phyloP scores from a whole-genome alignment of 1,140 invertebrate species.

The Drosophila elegans region DNA sequence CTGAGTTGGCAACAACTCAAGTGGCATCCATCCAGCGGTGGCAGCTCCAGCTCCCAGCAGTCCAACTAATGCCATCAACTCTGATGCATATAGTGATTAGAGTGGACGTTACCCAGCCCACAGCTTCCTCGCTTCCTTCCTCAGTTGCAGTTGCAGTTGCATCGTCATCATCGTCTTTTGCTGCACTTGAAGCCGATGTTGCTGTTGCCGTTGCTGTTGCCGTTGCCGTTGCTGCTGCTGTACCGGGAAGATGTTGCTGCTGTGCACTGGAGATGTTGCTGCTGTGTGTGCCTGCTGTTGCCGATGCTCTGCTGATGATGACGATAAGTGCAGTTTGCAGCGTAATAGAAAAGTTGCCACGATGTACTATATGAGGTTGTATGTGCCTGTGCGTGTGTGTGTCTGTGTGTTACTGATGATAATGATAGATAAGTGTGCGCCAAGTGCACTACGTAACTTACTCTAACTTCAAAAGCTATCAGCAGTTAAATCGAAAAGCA shows the following conservation, averaged over 20 bases:
- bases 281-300: slow-evolving; percentile 4
- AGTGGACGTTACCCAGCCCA: slow-evolving; percentile 66
- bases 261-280: slow-evolving; percentile 56
- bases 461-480: slow-evolving; percentile 81
- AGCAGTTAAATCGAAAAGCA: slow-evolving; percentile 83
- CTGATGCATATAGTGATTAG: slow-evolving; percentile 83
- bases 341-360: slow-evolving; percentile 78
- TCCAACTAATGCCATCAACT: slow-evolving; percentile 80
- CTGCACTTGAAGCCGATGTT: slow-evolving; percentile 34
- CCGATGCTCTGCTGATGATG: slow-evolving; percentile 59
- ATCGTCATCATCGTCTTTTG: slow-evolving; percentile 36
- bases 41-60: slow-evolving; percentile 50
- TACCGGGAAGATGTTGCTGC: slow-evolving; percentile 1
- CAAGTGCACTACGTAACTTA: slow-evolving; percentile 81
- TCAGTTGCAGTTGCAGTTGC: slow-evolving; percentile 21
- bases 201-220: slow-evolving; percentile 39
- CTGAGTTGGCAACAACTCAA: slow-evolving; percentile 69
- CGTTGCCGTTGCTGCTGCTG: slow-evolving; percentile 20
- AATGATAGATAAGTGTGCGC: slow-evolving; percentile 83
- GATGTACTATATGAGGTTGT: slow-evolving; percentile 4
- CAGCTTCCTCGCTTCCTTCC: slow-evolving; percentile 24
- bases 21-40: slow-evolving; percentile 57
- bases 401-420: slow-evolving; percentile 67
- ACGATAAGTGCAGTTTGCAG: slow-evolving; percentile 81
- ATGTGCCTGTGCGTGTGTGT: slow-evolving; percentile 31